Evolutionary conservation across 2,888 invertebrate species (phyloP).

Genomic region (Aethes cnicana): DNA sequence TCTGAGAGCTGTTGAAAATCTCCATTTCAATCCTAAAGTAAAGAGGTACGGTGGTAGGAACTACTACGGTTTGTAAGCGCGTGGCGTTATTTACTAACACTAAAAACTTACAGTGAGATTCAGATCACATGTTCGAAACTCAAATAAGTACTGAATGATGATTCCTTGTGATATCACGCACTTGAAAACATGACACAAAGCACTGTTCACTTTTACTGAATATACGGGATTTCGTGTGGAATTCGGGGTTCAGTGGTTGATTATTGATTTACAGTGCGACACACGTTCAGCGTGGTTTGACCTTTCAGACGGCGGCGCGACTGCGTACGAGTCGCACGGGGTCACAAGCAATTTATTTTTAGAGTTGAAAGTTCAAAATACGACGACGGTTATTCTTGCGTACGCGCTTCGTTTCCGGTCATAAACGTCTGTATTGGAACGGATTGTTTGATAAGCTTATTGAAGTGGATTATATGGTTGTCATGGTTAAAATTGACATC

Average conservation of each 20-base stretch:
- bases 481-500: neutral
- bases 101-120: no score
- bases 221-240: neutral
- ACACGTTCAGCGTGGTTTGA: conserved; percentile 70
- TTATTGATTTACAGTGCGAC: conserved; percentile 24
- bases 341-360: conserved; percentile 80
- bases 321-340: conserved; percentile 76
- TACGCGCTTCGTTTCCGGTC: conserved; percentile 50
- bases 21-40: no score
- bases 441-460: conserved; percentile 25
- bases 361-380: conserved; percentile 84
- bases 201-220: conserved; percentile 9
- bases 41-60: no score
- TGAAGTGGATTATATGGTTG: neutral
- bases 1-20: conserved; percentile 35
- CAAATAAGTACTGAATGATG: no score
- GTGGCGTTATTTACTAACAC: no score
- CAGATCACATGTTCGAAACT: no score
- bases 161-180: no score
- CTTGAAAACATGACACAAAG: no score
- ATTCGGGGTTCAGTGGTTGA: conserved; percentile 6
- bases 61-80: no score
- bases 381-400: conserved; percentile 67
- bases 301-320: conserved; percentile 76
- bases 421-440: conserved; percentile 31